phyloP scores from a whole-genome alignment of 2,113 vertebrate genomes.

The Apodemus sylvaticus region DNA sequence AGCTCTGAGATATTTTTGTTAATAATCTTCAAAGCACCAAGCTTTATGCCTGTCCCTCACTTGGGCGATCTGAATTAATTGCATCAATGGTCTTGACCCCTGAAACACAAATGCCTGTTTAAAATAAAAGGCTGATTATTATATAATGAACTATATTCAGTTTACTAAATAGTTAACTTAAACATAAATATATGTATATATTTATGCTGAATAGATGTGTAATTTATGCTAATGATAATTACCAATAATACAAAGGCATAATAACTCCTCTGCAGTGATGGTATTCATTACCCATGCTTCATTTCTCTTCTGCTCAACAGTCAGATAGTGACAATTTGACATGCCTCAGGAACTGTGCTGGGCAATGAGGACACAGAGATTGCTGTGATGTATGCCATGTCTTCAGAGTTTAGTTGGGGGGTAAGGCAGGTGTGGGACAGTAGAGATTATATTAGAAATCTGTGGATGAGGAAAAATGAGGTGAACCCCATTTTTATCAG shows the following conservation, averaged over 20 bases:
- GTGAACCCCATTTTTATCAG: background rate
- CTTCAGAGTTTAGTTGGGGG: background rate
- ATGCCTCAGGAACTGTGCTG: background rate
- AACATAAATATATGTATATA: conserved; percentile 77
- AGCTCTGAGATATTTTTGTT: conserved; percentile 25
- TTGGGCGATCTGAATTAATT: conserved; percentile 63
- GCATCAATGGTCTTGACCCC: conserved; percentile 60
- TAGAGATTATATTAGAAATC: background rate
- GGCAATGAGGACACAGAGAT: background rate
- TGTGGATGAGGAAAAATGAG: background rate
- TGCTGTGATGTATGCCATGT: background rate
- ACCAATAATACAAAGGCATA: conserved; percentile 77
- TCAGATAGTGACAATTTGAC: conserved; percentile 21
- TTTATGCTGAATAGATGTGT: conserved; percentile 79
- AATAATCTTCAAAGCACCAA: conserved; percentile 37
- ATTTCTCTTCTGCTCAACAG: conserved; percentile 38
- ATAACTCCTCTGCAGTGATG: conserved; percentile 65
- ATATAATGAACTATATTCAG: conserved; percentile 78
- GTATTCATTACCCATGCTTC: conserved; percentile 61
- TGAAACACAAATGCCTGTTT: conserved; percentile 68
- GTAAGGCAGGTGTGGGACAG: background rate
- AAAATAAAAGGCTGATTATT: conserved; percentile 78
- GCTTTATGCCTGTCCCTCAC: conserved; percentile 27
- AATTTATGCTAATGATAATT: conserved; percentile 83
- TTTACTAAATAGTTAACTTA: conserved; percentile 80